Evolutionary conservation across 2,113 vertebrate genomes (phyloP).

Genomic region (Odocoileus virginianus): DNA sequence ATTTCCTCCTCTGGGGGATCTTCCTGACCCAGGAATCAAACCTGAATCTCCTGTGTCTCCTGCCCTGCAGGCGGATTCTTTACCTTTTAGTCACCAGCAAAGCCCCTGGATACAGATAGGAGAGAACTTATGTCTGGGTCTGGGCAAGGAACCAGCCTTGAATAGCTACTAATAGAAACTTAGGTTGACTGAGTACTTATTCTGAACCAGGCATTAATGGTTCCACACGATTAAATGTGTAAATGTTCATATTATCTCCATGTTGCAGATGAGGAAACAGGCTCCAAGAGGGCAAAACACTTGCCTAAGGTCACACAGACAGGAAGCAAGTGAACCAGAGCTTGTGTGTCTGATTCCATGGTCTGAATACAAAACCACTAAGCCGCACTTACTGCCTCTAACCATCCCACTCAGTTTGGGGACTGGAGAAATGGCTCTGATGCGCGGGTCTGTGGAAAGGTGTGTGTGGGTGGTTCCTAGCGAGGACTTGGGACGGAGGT

Average conservation of each 20-base stretch:
- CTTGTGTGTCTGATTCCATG: neutral
- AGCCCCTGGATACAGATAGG: neutral
- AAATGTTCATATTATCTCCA: neutral
- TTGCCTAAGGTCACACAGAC: neutral
- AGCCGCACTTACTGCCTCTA: neutral
- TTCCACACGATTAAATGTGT: neutral
- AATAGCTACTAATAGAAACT: neutral
- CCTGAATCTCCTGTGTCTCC: neutral
- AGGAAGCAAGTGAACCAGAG: neutral
- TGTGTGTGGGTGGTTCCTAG: neutral
- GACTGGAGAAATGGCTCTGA: neutral
- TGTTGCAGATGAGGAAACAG: neutral
- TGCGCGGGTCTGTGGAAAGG: neutral
- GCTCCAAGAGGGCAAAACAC: neutral
- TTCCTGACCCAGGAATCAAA: neutral
- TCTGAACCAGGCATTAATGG: neutral
- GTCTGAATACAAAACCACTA: neutral
- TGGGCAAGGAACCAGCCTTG: neutral
- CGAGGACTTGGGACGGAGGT: neutral
- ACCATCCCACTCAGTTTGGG: neutral
- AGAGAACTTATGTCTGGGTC: neutral
- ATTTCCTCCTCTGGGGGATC: neutral
- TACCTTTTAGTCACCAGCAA: neutral
- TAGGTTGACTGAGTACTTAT: neutral
- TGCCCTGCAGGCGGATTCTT: neutral